Evolutionary conservation across 2,888 invertebrate species (phyloP).

Genomic region (Parnassius glacialis): DNA sequence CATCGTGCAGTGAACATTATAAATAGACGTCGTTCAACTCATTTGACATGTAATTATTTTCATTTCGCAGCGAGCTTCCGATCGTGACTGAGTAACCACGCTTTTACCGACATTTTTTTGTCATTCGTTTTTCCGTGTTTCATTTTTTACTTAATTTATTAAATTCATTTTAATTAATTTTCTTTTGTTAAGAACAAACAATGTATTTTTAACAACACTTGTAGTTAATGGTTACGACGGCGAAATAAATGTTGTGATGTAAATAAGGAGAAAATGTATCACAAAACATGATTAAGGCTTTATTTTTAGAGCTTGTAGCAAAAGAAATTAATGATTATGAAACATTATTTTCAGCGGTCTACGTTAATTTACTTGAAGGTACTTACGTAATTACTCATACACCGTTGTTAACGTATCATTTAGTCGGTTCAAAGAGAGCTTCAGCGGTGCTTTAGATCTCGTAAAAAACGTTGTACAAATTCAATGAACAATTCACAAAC

Average conservation of each 20-base stretch:
- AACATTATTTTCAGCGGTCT: neutral
- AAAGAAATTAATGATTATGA: neutral
- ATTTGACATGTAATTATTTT: conserved; percentile 72
- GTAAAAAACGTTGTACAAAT: conserved; percentile 42
- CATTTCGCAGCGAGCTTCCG: conserved; percentile 56
- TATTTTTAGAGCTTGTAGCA: neutral
- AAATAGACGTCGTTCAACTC: conserved; percentile 68
- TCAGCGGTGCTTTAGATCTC: conserved; percentile 36
- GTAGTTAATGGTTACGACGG: conserved; percentile 12
- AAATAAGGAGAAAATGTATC: conserved; percentile 6
- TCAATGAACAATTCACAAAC: conserved; percentile 52
- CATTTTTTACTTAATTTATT: conserved; percentile 42
- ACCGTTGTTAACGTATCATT: conserved; percentile 45
- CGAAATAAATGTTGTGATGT: conserved; percentile 15
- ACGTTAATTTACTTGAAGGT: conserved; percentile 30
- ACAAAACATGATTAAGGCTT: neutral
- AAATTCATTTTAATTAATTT: conserved; percentile 15
- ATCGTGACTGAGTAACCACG: conserved; percentile 42
- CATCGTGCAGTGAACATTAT: conserved; percentile 45
- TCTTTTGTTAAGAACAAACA: conserved; percentile 14
- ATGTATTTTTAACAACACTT: conserved; percentile 7
- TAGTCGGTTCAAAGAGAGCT: conserved; percentile 41
- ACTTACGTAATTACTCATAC: conserved; percentile 33
- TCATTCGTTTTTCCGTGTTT: too few relatives aligned
- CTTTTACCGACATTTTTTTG: conserved; percentile 43